Evolutionary conservation across 1,140 invertebrate species (phyloP).

Genomic region (Orius insidiosus): DNA sequence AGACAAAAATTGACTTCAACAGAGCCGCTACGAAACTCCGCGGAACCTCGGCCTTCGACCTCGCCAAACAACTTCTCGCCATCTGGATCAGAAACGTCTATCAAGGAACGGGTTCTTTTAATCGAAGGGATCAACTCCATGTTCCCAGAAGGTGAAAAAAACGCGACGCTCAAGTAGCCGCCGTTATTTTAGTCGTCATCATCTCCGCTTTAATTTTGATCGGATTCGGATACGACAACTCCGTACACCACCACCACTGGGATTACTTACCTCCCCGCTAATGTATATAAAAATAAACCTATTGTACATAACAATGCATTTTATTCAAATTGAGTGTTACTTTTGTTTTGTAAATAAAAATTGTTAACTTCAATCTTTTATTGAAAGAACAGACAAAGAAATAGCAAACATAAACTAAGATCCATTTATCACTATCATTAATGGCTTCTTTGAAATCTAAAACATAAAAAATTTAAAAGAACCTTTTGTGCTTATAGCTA

Average conservation of each 20-base stretch:
- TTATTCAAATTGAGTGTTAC: too few relatives aligned
- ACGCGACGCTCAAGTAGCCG: conserved; percentile 45
- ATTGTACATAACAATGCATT: too few relatives aligned
- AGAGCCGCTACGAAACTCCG: not conserved
- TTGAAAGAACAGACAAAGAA: too few relatives aligned
- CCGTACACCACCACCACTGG: conserved; percentile 62
- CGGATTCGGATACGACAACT: conserved; percentile 41
- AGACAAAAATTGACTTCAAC: not conserved
- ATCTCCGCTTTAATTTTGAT: conserved; percentile 51
- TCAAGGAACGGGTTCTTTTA: conserved; percentile 8
- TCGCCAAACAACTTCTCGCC: conserved; percentile 13
- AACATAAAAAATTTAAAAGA: too few relatives aligned
- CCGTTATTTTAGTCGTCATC: conserved; percentile 54
- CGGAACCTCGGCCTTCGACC: conserved; percentile 9
- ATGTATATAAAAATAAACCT: not conserved
- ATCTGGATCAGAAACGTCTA: conserved; percentile 14
- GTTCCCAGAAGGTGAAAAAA: conserved; percentile 31
- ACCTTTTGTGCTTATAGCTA: too few relatives aligned
- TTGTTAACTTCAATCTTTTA: too few relatives aligned
- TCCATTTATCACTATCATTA: too few relatives aligned
- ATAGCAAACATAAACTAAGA: too few relatives aligned
- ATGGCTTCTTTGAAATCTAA: too few relatives aligned
- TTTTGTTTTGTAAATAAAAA: too few relatives aligned
- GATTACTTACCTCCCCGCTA: conserved; percentile 40
- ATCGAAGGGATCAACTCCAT: conserved; percentile 13